A percentile compares a stretch with the other conserved stretches of the same genome.
Evolutionary conservation across 2,797 vertebrate species (phyloP).

Genomic region (Pseudocheirus occidentalis): DNA sequence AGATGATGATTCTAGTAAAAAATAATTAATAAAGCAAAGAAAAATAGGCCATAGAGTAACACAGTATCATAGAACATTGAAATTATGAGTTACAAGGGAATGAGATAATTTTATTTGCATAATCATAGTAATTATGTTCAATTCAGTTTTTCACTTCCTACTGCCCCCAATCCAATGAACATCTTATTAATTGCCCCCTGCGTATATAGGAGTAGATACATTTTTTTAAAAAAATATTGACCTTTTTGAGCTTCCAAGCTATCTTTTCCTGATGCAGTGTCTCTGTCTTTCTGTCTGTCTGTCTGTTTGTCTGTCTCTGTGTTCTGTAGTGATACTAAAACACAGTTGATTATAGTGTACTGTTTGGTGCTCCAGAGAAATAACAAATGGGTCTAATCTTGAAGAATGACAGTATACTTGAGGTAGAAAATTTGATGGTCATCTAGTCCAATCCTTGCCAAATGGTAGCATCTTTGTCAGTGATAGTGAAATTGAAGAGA

Average conservation of each 20-base stretch:
- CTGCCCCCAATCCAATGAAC: neutral
- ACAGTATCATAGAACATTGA: neutral
- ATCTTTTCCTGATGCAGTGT: too few relatives aligned
- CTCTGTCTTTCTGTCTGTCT: neutral
- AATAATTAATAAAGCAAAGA: slow-evolving; percentile 1
- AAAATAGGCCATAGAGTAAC: neutral
- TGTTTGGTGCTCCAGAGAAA: neutral
- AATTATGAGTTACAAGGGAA: neutral
- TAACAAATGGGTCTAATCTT: neutral
- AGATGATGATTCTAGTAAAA: neutral
- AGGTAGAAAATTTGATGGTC: neutral
- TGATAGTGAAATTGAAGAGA: neutral
- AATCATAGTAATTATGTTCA: too few relatives aligned
- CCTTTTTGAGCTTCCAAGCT: too few relatives aligned
- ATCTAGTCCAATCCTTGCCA: neutral
- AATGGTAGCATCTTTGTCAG: neutral
- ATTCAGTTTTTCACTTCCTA: neutral
- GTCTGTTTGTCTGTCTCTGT: neutral
- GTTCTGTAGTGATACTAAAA: neutral
- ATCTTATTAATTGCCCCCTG: neutral
- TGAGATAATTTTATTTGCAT: neutral
- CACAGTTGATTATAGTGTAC: neutral
- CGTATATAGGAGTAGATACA: too few relatives aligned
- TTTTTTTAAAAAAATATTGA: too few relatives aligned
- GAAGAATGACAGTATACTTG: neutral